Conservation (phyloP, 2,888 invertebrate genomes). For the Cepaea hortensis region DNA sequence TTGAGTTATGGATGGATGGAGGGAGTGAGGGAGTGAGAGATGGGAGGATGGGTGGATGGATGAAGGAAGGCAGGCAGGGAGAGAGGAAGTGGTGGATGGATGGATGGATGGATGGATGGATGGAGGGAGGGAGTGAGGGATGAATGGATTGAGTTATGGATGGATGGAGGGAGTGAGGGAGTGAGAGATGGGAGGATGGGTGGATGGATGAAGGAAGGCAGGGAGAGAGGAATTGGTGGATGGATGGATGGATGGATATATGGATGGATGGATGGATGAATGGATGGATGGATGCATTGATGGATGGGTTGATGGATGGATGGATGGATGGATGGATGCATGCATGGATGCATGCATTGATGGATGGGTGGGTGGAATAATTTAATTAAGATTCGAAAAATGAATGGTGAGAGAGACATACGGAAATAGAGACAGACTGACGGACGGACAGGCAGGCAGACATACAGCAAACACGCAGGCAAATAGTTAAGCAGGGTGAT, state of each 20-base stretch:
- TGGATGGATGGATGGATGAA: too few species aligned
- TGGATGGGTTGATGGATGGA: too few species aligned
- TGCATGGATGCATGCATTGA: background rate
- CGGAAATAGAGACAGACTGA: too few species aligned
- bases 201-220: background rate
- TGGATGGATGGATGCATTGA: too few species aligned
- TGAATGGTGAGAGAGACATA: too few species aligned
- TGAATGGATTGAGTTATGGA: background rate
- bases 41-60: background rate
- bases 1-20: too few species aligned
- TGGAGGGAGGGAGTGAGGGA: background rate
- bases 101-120: too few species aligned
- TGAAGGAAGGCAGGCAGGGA: background rate
- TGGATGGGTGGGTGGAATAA: background rate
- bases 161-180: background rate
- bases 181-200: too few species aligned
- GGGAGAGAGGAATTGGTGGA: too few species aligned
- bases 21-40: background rate
- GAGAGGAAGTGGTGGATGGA: too few species aligned
- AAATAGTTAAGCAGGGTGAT: background rate
- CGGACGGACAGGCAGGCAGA: background rate
- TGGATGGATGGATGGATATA: too few species aligned
- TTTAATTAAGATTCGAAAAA: background rate
- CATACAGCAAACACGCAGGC: slow-evolving; percentile 11
- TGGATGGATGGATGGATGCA: background rate